phyloP scores from a whole-genome alignment of 2,888 invertebrate genomes.

The Daptonema setosum region DNA sequence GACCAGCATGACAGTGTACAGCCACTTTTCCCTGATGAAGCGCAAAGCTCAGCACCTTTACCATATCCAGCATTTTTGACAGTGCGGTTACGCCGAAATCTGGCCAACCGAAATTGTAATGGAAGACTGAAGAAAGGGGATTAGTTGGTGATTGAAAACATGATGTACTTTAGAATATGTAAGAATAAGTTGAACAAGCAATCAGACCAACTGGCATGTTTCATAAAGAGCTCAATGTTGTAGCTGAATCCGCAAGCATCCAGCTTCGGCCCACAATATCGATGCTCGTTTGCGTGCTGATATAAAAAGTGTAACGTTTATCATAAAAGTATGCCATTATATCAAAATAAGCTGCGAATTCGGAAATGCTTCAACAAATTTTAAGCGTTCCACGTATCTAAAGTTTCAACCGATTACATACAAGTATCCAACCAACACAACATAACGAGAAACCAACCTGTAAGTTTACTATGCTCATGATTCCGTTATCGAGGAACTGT shows the following conservation, averaged over 20 bases:
- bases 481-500: slow-evolving; percentile 49
- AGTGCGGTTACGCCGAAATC: slow-evolving; percentile 61
- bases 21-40: slow-evolving; percentile 41
- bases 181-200: too few relatives aligned
- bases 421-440: too few relatives aligned
- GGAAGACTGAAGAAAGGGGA: slow-evolving; percentile 44
- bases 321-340: too few relatives aligned
- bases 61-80: slow-evolving; percentile 57
- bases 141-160: not conserved
- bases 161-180: not conserved
- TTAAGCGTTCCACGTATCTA: too few relatives aligned
- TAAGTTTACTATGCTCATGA: slow-evolving; percentile 60
- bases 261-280: slow-evolving; percentile 53
- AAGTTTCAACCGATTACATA: too few relatives aligned
- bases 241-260: slow-evolving; percentile 60
- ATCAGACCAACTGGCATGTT: slow-evolving; percentile 47
- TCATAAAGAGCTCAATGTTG: slow-evolving; percentile 60
- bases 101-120: slow-evolving; percentile 65
- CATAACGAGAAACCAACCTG: too few relatives aligned
- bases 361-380: too few relatives aligned
- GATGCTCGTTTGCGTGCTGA: slow-evolving; percentile 63
- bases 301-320: too few relatives aligned
- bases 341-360: too few relatives aligned
- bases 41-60: slow-evolving; percentile 67
- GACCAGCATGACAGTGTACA: slow-evolving; percentile 61